phyloP scores from a whole-genome alignment of 2,113 vertebrate genomes.

The Zosterops borbonicus region DNA sequence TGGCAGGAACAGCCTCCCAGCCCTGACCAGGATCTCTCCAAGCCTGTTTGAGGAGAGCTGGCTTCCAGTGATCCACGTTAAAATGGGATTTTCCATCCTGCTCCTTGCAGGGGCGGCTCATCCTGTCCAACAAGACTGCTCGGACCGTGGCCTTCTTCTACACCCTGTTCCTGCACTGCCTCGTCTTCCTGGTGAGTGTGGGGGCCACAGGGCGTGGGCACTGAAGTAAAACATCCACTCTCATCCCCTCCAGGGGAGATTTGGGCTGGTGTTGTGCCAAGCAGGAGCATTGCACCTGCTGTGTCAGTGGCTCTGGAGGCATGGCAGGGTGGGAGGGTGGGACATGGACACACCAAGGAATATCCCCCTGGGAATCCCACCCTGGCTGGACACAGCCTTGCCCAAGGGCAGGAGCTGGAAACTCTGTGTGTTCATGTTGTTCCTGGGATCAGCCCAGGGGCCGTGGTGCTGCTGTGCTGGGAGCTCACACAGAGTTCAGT shows the following conservation, averaged over 20 bases:
- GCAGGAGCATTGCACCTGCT: rapidly evolving
- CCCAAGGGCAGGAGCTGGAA: not conserved
- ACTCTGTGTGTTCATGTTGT: rapidly evolving
- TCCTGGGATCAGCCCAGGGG: not conserved
- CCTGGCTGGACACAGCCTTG: not conserved
- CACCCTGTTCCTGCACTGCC: conserved; percentile 90
- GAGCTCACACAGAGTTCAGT: not conserved
- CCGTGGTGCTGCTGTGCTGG: rapidly evolving
- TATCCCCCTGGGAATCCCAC: not conserved
- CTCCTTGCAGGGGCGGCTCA: conserved; percentile 81
- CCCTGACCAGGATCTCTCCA: not conserved
- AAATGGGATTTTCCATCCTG: not conserved
- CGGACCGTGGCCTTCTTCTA: conserved; percentile 97
- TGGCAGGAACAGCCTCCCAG: not conserved
- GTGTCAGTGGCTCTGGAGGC: rapidly evolving
- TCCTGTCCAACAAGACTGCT: conserved; percentile 93
- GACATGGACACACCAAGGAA: not conserved
- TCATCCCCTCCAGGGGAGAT: not conserved
- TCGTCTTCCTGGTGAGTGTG: conserved; percentile 85
- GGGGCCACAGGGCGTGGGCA: not conserved
- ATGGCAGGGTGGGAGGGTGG: rapidly evolving
- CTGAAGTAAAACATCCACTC: rapidly evolving
- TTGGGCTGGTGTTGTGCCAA: not conserved
- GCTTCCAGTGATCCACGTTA: rapidly evolving
- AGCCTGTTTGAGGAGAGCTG: not conserved